Evolutionary conservation across 2,888 invertebrate species (phyloP).

Genomic region (Cryptocephalus primarius): DNA sequence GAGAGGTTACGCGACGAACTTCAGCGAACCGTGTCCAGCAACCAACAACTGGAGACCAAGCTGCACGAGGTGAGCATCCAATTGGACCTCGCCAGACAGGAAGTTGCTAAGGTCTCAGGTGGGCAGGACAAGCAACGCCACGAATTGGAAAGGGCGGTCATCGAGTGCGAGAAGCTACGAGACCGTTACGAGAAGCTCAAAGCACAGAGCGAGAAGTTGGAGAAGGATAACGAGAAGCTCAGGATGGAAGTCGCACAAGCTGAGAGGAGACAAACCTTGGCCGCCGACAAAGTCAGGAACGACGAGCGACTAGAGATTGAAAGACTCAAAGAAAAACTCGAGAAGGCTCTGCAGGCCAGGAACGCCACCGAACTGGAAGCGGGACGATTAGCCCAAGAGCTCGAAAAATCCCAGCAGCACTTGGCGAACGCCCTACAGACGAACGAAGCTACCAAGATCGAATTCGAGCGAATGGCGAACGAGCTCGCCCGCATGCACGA

Average conservation of each 20-base stretch:
- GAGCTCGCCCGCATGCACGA: conserved; percentile 75
- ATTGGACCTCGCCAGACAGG: conserved; percentile 67
- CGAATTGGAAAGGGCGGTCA: conserved; percentile 73
- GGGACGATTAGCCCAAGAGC: conserved; percentile 70
- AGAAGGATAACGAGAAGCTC: conserved; percentile 68
- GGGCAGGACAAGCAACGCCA: conserved; percentile 70
- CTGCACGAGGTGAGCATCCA: conserved; percentile 73
- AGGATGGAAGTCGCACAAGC: conserved; percentile 56
- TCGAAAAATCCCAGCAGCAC: conserved; percentile 77
- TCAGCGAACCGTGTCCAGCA: conserved; percentile 51
- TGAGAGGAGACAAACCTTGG: conserved; percentile 48
- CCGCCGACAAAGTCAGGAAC: conserved; percentile 53
- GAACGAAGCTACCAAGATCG: conserved; percentile 71
- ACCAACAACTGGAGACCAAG: conserved; percentile 62
- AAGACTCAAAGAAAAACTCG: conserved; percentile 72
- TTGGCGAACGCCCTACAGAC: conserved; percentile 74
- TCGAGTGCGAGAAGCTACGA: conserved; percentile 80
- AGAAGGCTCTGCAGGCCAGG: conserved; percentile 70
- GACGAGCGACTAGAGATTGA: conserved; percentile 71
- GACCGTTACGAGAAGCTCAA: conserved; percentile 81
- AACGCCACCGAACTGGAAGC: conserved; percentile 80
- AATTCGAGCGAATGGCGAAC: conserved; percentile 74
- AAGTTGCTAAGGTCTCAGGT: conserved; percentile 61
- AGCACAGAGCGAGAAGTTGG: conserved; percentile 55
- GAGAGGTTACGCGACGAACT: conserved; percentile 65